These are phyloP conservation scores for Anarsia innoxiella DNA, from an alignment of 2,888 invertebrate species.

Conservation along the genomic window DNA sequence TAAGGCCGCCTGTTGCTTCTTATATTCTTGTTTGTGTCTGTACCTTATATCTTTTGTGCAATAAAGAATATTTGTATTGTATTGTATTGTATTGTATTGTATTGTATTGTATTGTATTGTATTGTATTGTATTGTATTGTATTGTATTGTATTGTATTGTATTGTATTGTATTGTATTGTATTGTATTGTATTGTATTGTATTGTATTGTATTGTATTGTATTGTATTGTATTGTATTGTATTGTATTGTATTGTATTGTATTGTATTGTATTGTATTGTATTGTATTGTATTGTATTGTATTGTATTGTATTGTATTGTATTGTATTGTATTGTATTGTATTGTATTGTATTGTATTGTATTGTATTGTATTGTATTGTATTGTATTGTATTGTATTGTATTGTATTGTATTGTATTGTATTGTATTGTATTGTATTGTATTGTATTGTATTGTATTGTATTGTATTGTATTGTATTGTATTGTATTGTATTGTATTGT, in stretches of 20 bases:
- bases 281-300: constrained; percentile 2
- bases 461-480: no score
- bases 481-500: no score
- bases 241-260: constrained; percentile 1
- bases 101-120: constrained; percentile 1
- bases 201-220: not conserved
- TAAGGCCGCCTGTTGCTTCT: no score
- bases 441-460: no score
- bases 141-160: not conserved
- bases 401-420: no score
- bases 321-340: no score
- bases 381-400: no score
- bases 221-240: constrained; percentile 2
- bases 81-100: not conserved
- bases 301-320: not conserved
- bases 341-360: no score
- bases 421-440: no score
- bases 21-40: not conserved
- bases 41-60: not conserved
- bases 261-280: constrained; percentile 1
- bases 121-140: not conserved
- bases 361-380: no score
- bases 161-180: constrained; percentile 1
- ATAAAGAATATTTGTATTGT: not conserved
- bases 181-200: not conserved